Evolutionary conservation across 2,888 invertebrate species (phyloP).

Genomic region (Elysia crispata): DNA sequence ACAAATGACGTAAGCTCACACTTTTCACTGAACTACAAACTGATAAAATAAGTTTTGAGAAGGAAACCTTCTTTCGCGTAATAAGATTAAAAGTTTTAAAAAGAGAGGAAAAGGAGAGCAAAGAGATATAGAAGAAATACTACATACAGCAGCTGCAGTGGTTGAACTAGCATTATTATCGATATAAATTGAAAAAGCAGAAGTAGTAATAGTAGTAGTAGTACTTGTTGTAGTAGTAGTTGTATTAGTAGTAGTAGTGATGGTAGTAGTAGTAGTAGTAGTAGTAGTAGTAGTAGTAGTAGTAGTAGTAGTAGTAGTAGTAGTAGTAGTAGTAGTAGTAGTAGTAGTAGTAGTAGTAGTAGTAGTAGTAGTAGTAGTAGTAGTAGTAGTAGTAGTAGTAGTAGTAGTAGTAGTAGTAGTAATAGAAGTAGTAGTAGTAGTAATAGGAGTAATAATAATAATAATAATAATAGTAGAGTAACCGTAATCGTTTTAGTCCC

Average conservation of each 20-base stretch:
- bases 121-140: background rate
- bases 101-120: background rate
- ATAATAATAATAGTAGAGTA: background rate
- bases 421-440: background rate
- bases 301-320: background rate
- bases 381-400: slow-evolving; percentile 30
- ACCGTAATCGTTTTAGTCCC: background rate
- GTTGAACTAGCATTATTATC: background rate
- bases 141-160: background rate
- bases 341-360: slow-evolving; percentile 14
- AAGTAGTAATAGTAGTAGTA: no score
- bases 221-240: no score
- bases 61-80: no score
- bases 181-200: no score
- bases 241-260: no score
- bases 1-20: no score
- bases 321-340: slow-evolving; percentile 9
- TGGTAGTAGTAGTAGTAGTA: slow-evolving; percentile 9
- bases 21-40: no score
- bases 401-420: slow-evolving; percentile 26
- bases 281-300: background rate
- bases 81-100: no score
- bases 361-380: slow-evolving; percentile 32
- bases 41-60: no score
- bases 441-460: no score